Base-by-base conservation (phyloP, 2,113 vertebrate species). In the Mormoops blainvillei region DNA sequence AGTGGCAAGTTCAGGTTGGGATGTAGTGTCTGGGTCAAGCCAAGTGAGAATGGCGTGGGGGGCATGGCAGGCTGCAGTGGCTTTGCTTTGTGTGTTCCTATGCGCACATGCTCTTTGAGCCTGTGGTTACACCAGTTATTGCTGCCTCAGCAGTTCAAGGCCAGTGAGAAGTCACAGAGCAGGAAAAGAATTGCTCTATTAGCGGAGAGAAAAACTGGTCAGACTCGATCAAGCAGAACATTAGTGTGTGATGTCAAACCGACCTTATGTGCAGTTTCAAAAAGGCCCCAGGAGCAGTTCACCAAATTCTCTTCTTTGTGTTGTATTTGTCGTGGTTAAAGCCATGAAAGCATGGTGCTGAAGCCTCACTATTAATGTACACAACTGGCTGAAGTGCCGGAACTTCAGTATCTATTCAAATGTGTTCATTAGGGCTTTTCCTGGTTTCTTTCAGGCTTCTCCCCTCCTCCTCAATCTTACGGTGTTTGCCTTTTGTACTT, bases 121-220 rank as follows among this genome's bases (percentile, higher is more conserved):
- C 87, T 18, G 1, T 4, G 67, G n/a, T n/a, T 22, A 89, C 52
- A 5, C 65, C 81, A 52, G 45, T 1, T 3, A 24, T 70, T 77
- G 81, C 45, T 63, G 70, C 81, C 70, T 18, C 11, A 24, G 94
- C 15, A 33, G 91, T 63, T 94, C 92, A 94, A 89, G 61, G 54
- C 78, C 78, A 58, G 28, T 45, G 63, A 89, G 56, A 96, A 97
- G 45, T 65, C 82, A 77, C 38, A 81, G 45, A 67, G 92, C 67
- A 71, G 71, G 38, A 36, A 1, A 54, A 73, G 45, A 81, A 90
- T 61, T 61, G 71, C 45, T 41, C 88, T 95, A 63, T 82, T 74
- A 82, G 54, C 33, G 41, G 54, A 93, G 43, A 93, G 88, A 61
- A 20, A 97, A 98, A 95, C 86, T 74, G 91, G 73, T 91, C 86